Base-by-base conservation (phyloP, 2,888 invertebrate species). In the Trissolcus brochymenae region DNA sequence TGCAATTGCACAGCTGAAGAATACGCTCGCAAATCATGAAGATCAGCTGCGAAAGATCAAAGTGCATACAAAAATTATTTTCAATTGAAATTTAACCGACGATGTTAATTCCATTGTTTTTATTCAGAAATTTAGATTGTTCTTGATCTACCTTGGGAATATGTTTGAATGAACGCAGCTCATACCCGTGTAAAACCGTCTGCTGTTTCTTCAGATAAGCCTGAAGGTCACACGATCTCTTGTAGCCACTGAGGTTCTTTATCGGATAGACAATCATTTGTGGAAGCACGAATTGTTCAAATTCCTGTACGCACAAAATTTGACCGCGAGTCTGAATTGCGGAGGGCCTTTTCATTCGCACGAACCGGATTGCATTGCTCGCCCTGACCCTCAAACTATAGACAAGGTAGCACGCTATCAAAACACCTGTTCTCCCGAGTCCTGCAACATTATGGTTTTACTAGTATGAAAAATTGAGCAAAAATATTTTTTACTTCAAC, bases 321-420 rank as follows among this genome's bases (percentile, higher is more conserved):
- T 96, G 96, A 0, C 94, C 93, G 13, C 94, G 91, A 0, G 95
- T 96, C 90, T 96, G 96, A 43, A 96, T 94, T 0, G 96, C 93
- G 73, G 93, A 92, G 0, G 95, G 94, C 50, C 96, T 90, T 89
- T 94, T 94, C 85, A 93, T 91, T 78, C 96, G 90, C 43, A 96
- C 94, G 81, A 94, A 93, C 41, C 94, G 92, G 74, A 96, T 95
- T 4, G 96, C 96, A 80, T 95, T 95, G 85, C 94, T 93, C 6
- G 95, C 95, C 60, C 92, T 90, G 60, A 95, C 92, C 76, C 95
- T 91, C 82, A 95, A 90, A 9, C 94, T 93, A 90, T 94, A 96
- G 19, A 97, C 94, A 66, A 97, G 91, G 90, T 94, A 96, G 87
- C 95, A 96, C 0, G 96, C 95, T 79, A 97, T 95, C 35, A 97